These are phyloP conservation scores for Pantala flavescens DNA, from an alignment of 1,140 invertebrate genomes.

Conservation along the genomic window DNA sequence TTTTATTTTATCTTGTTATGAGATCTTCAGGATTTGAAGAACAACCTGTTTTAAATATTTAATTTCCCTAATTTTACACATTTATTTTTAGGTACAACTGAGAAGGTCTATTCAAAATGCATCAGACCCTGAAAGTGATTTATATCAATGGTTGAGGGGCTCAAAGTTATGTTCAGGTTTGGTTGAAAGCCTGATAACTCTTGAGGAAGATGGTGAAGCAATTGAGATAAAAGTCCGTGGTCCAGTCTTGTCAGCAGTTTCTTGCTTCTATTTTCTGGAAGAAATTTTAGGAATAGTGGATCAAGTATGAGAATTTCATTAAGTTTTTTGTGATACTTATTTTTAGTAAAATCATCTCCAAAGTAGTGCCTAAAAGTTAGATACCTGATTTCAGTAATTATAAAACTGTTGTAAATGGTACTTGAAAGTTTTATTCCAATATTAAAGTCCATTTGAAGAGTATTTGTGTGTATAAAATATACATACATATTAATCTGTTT, in stretches of 20 bases:
- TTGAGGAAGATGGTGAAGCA: slow-evolving; percentile 52
- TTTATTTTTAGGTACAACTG: slow-evolving; percentile 57
- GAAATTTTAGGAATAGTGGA: slow-evolving; percentile 61
- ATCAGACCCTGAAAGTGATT: slow-evolving; percentile 52
- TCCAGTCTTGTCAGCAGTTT: slow-evolving; percentile 43
- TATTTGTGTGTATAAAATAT: too few relatives aligned
- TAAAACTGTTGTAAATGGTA: too few relatives aligned
- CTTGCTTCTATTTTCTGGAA: slow-evolving; percentile 64
- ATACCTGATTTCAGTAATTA: too few relatives aligned
- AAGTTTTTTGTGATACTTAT: not conserved
- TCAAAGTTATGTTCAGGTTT: slow-evolving; percentile 64
- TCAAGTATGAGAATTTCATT: slow-evolving; percentile 33
- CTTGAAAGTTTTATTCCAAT: too few relatives aligned
- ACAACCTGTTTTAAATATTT: too few relatives aligned
- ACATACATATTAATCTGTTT: too few relatives aligned
- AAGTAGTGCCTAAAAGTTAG: too few relatives aligned
- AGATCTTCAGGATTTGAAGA: too few relatives aligned
- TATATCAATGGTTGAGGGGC: slow-evolving; percentile 71
- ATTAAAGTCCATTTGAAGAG: too few relatives aligned
- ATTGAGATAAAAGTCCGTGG: slow-evolving; percentile 66
- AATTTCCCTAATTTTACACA: too few relatives aligned
- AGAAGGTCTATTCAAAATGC: slow-evolving; percentile 40
- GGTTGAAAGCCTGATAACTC: slow-evolving; percentile 60
- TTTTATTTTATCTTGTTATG: too few relatives aligned
- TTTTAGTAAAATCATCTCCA: not conserved